These are phyloP conservation scores for Halocaridina rubra DNA, from an alignment of 2,888 invertebrate genomes.

Conservation along the genomic window DNA sequence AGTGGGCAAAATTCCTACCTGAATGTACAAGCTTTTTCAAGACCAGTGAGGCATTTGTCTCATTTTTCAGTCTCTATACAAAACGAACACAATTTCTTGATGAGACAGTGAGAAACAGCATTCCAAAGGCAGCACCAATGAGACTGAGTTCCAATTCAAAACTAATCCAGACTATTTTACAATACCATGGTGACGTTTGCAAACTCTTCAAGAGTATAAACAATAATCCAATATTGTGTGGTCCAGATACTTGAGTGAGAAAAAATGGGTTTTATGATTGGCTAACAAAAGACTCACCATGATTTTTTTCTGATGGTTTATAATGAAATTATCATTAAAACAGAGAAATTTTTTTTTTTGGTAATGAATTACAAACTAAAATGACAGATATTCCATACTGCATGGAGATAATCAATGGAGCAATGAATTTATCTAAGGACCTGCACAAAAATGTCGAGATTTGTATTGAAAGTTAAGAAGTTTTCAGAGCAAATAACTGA, in stretches of 20 bases:
- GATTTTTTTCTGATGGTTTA: neutral
- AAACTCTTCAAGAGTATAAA: neutral
- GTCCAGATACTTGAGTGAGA: conserved; percentile 10
- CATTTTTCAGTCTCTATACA: conserved; percentile 20
- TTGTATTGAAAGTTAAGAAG: too few species aligned
- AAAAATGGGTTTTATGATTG: neutral
- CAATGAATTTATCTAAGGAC: too few species aligned
- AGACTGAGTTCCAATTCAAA: neutral
- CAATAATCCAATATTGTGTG: neutral
- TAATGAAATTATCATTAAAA: neutral
- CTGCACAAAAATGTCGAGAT: too few species aligned
- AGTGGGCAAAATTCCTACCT: neutral
- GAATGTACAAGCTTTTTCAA: neutral
- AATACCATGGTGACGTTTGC: neutral
- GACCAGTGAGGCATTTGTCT: neutral
- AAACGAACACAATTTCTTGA: conserved; percentile 12
- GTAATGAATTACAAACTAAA: neutral
- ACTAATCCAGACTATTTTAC: neutral
- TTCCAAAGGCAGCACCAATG: neutral
- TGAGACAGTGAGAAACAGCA: neutral
- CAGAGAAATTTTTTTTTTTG: neutral
- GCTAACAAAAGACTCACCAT: neutral
- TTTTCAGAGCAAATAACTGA: too few species aligned
- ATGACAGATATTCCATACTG: neutral
- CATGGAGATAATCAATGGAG: neutral